Evolutionary conservation across 1,140 invertebrate genomes (phyloP).

Genomic region (Ganaspis sp.): DNA sequence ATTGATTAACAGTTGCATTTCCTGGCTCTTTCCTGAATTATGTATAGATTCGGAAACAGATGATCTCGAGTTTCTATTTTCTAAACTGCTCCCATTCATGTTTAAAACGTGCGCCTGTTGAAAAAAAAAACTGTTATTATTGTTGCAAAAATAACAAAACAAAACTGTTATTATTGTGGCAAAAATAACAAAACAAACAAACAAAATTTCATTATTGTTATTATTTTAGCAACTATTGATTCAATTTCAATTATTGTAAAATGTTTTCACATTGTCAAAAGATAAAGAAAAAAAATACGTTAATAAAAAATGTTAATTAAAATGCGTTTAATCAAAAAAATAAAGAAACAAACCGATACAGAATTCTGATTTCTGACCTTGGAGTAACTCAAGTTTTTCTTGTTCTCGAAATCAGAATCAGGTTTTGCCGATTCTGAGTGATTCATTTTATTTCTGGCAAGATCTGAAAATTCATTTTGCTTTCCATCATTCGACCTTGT

Average conservation of each 20-base stretch:
- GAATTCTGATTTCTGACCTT: neutral
- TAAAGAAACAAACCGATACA: neutral
- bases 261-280: too few relatives aligned
- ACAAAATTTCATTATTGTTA: too few relatives aligned
- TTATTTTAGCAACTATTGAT: too few relatives aligned
- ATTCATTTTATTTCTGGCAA: constrained; percentile 7
- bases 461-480: constrained; percentile 36
- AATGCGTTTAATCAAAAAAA: too few relatives aligned
- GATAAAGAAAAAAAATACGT: too few relatives aligned
- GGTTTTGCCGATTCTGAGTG: neutral
- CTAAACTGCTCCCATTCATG: neutral
- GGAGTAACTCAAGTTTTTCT: constrained; percentile 24
- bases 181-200: too few relatives aligned
- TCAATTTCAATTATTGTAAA: too few relatives aligned
- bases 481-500: neutral
- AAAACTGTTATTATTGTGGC: neutral
- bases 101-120: neutral
- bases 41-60: neutral
- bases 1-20: constrained; percentile 17
- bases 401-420: constrained; percentile 2
- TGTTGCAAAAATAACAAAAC: neutral
- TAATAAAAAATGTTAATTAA: too few relatives aligned
- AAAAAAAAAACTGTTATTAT: neutral
- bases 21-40: neutral
- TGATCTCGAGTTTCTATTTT: neutral